Conservation (phyloP, 1,140 invertebrate species). For the Mya arenaria region DNA sequence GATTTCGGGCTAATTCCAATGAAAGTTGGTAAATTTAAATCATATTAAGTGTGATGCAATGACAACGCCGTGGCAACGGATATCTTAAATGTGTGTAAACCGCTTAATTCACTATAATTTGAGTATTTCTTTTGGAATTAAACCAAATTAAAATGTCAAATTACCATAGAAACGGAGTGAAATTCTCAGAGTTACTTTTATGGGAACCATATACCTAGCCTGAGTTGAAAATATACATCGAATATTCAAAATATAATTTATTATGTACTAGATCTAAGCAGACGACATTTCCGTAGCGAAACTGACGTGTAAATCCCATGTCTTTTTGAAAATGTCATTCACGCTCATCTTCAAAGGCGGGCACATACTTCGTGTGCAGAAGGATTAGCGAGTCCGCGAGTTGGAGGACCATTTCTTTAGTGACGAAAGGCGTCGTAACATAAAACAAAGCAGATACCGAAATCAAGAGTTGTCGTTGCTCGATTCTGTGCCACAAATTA, state of each 20-base stretch:
- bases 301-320: slow-evolving; percentile 36
- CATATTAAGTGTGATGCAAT: slow-evolving; percentile 40
- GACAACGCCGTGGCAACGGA: not conserved
- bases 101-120: slow-evolving; percentile 19
- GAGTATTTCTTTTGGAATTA: slow-evolving; percentile 48
- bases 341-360: slow-evolving; percentile 44
- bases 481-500: slow-evolving; percentile 40
- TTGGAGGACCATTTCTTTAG: slow-evolving; percentile 20
- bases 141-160: not conserved
- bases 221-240: no score
- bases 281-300: no score
- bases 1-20: slow-evolving; percentile 2
- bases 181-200: no score
- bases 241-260: no score
- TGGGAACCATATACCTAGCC: no score
- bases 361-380: slow-evolving; percentile 34
- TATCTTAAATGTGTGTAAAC: not conserved
- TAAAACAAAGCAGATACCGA: slow-evolving; percentile 46
- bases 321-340: slow-evolving; percentile 47
- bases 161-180: no score
- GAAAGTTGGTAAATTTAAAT: slow-evolving; percentile 38
- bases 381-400: slow-evolving; percentile 32
- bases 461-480: not conserved
- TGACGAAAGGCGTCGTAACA: slow-evolving; percentile 14
- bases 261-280: no score